Percentiles rank a stretch among this genome's conserved stretches.
phyloP scores from a whole-genome alignment of 2,797 vertebrate genomes.

The Alfaro cultratus region DNA sequence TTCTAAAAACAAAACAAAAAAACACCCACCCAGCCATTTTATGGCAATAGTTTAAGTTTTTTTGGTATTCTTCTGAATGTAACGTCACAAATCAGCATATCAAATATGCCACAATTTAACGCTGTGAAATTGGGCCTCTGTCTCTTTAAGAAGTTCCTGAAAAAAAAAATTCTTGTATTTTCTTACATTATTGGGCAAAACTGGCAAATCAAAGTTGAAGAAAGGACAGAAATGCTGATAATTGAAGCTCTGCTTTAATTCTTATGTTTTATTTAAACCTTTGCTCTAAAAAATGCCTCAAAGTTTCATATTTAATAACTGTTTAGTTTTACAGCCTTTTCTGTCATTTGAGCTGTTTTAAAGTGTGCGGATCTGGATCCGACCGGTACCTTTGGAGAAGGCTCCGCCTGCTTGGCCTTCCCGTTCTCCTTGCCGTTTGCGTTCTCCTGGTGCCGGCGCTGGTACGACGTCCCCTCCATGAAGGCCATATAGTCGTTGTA shows the following conservation, averaged over 20 bases:
- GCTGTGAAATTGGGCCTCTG: too few relatives aligned
- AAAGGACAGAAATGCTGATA: not conserved
- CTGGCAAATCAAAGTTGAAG: not conserved
- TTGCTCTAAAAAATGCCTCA: not conserved
- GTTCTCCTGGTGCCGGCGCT: conserved; percentile 81
- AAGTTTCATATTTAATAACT: not conserved
- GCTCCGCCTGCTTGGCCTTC: conserved; percentile 86
- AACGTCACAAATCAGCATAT: too few relatives aligned
- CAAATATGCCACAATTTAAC: too few relatives aligned
- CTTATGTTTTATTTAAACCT: not conserved
- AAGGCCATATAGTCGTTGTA: conserved; percentile 98
- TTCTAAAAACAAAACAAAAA: too few relatives aligned
- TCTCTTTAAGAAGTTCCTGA: not conserved
- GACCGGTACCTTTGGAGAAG: conserved; percentile 88
- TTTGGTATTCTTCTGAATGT: too few relatives aligned
- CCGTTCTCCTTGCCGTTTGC: conserved; percentile 89
- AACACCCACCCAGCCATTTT: too few relatives aligned
- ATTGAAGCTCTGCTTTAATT: not conserved
- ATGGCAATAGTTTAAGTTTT: too few relatives aligned
- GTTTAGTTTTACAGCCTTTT: not conserved
- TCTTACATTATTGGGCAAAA: not conserved
- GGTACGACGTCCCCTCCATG: conserved; percentile 91
- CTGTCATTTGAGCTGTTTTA: not conserved
- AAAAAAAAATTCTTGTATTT: not conserved
- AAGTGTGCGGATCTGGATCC: not conserved